These are phyloP conservation scores for Hydriomena furcata DNA, from an alignment of 2,888 invertebrate genomes.

Conservation along the genomic window DNA sequence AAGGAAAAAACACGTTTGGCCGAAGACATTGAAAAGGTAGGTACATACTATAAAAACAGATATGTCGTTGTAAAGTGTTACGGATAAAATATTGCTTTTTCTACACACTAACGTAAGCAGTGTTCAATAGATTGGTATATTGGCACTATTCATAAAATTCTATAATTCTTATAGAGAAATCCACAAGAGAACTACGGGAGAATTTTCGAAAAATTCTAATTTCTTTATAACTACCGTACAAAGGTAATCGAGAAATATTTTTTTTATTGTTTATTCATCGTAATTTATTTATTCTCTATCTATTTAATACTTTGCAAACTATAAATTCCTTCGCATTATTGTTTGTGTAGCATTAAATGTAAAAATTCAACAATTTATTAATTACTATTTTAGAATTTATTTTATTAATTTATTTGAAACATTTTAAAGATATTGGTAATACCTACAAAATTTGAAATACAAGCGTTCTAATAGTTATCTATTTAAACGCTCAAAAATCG, in stretches of 20 bases:
- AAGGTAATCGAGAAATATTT: conserved; percentile 73
- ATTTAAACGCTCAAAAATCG: conserved; percentile 35
- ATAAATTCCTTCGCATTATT: conserved; percentile 76
- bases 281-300: conserved; percentile 62
- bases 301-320: conserved; percentile 60
- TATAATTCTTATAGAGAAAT: conserved; percentile 62
- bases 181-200: conserved; percentile 71
- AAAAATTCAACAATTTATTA: conserved; percentile 47
- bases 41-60: conserved; percentile 64
- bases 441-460: conserved; percentile 32
- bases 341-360: conserved; percentile 50
- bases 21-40: conserved; percentile 58
- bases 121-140: conserved; percentile 57
- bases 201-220: conserved; percentile 70
- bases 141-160: conserved; percentile 57
- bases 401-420: conserved; percentile 36
- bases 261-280: conserved; percentile 64
- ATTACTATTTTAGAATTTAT: conserved; percentile 40
- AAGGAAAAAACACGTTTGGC: conserved; percentile 49
- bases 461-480: conserved; percentile 32
- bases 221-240: conserved; percentile 66
- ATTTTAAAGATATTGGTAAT: conserved; percentile 41
- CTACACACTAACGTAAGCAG: conserved; percentile 72
- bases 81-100: conserved; percentile 71
- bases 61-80: conserved; percentile 72